phyloP scores from a whole-genome alignment of 2,113 vertebrate species.

The Vimba vimba region DNA sequence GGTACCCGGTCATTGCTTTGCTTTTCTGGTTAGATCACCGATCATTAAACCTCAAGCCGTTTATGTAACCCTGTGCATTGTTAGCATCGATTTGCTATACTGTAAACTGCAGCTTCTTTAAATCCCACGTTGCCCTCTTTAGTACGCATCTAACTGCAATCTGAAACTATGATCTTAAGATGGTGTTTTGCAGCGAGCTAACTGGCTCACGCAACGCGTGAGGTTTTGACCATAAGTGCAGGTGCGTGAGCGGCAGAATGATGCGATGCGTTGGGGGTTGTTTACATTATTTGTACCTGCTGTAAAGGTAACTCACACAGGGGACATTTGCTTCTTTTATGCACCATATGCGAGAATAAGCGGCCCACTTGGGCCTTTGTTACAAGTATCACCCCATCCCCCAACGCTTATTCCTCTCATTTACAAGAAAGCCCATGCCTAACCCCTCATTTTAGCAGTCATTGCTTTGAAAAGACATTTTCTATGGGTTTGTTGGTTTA shows the following conservation, averaged over 20 bases:
- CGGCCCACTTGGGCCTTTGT: constrained; percentile 81
- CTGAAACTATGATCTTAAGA: background rate
- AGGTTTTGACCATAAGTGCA: constrained; percentile 21
- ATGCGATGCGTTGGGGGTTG: constrained; percentile 15
- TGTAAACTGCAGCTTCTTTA: background rate
- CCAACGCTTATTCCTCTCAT: constrained; percentile 65
- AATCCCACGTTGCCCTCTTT: background rate
- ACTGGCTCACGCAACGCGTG: background rate
- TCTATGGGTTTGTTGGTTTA: constrained; percentile 49
- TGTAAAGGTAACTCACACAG: background rate
- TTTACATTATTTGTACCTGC: background rate
- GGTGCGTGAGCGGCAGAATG: constrained; percentile 18
- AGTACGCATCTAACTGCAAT: background rate
- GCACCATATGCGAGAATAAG: constrained; percentile 69
- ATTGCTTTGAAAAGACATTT: constrained; percentile 35
- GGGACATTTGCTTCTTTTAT: constrained; percentile 49
- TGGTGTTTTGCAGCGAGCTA: constrained; percentile 30
- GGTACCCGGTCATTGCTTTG: background rate
- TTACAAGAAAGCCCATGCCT: constrained; percentile 20
- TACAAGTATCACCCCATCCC: constrained; percentile 75
- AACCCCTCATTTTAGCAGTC: constrained; percentile 22
- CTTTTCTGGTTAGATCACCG: background rate
- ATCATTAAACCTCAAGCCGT: constrained; percentile 14
- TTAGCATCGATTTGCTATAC: constrained; percentile 14
- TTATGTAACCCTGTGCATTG: constrained; percentile 1